phyloP scores from a whole-genome alignment of 2,888 invertebrate species.

The Strigamia crassipes region DNA sequence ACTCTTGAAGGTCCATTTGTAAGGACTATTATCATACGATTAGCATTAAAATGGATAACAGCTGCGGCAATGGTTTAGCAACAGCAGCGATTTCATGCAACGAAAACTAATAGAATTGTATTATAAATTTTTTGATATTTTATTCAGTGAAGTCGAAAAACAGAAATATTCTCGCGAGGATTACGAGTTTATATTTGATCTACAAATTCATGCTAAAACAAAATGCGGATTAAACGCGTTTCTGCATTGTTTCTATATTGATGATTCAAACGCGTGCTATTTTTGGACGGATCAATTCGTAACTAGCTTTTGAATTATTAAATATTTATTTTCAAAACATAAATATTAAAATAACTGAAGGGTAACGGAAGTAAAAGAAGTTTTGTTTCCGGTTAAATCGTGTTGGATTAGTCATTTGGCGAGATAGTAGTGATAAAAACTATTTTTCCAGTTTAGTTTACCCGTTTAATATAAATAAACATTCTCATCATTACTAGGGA shows the following conservation, averaged over 20 bases:
- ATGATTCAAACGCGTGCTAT: too few relatives aligned
- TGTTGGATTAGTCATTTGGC: too few relatives aligned
- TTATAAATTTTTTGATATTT: too few relatives aligned
- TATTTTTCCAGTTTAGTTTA: not conserved
- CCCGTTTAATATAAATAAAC: not conserved
- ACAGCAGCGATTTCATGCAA: not conserved
- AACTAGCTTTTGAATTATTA: not conserved
- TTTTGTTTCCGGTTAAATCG: too few relatives aligned
- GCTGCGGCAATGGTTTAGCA: not conserved
- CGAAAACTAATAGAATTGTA: not conserved
- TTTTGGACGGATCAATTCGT: not conserved
- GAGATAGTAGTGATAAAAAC: too few relatives aligned
- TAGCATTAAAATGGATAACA: not conserved
- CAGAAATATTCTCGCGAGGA: too few relatives aligned
- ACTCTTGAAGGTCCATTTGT: not conserved
- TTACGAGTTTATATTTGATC: too few relatives aligned
- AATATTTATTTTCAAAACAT: not conserved
- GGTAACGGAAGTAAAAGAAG: not conserved
- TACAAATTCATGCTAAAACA: too few relatives aligned
- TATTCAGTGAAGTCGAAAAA: too few relatives aligned
- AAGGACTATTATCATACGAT: not conserved
- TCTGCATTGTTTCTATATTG: too few relatives aligned
- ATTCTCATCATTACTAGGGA: not conserved
- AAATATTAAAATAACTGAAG: too few relatives aligned
- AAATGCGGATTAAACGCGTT: too few relatives aligned